These are phyloP conservation scores for Gymnocheta viridis DNA, from an alignment of 2,888 invertebrate species.

Conservation along the genomic window DNA sequence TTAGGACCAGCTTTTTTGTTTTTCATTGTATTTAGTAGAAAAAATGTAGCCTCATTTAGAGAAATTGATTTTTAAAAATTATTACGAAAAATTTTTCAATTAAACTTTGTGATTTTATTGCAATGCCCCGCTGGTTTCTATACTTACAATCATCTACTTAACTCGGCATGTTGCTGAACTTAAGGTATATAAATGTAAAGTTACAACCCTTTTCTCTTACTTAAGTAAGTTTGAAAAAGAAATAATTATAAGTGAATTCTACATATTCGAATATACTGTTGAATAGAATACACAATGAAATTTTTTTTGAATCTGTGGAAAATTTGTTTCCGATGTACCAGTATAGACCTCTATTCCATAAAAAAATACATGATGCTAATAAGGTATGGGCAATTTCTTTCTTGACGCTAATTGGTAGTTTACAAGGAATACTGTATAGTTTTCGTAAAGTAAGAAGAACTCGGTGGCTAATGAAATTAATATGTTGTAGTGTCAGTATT, in stretches of 20 bases:
- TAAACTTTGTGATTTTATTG: conserved; percentile 19
- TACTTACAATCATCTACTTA: conserved; percentile 51
- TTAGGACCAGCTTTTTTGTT: conserved; percentile 19
- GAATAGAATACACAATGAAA: background rate
- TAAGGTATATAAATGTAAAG: background rate
- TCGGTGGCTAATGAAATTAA: no score
- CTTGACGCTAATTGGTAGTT: no score
- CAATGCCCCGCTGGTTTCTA: conserved; percentile 26
- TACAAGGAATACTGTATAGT: no score
- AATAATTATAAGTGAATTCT: background rate
- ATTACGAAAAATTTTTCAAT: conserved; percentile 8
- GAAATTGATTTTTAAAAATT: conserved; percentile 58
- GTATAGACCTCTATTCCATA: no score
- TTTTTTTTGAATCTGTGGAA: no score
- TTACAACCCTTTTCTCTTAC: conserved; percentile 13
- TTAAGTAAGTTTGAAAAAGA: background rate
- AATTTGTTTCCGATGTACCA: no score
- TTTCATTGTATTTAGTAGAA: conserved; percentile 21
- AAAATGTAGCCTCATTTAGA: conserved; percentile 43
- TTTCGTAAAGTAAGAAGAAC: no score
- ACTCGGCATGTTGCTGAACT: conserved; percentile 42
- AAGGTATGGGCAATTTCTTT: no score
- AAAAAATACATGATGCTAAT: no score
- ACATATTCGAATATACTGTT: background rate
- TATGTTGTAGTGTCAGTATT: no score